Base-by-base conservation (phyloP, 2,888 invertebrate genomes). In the Macaria liturata region DNA sequence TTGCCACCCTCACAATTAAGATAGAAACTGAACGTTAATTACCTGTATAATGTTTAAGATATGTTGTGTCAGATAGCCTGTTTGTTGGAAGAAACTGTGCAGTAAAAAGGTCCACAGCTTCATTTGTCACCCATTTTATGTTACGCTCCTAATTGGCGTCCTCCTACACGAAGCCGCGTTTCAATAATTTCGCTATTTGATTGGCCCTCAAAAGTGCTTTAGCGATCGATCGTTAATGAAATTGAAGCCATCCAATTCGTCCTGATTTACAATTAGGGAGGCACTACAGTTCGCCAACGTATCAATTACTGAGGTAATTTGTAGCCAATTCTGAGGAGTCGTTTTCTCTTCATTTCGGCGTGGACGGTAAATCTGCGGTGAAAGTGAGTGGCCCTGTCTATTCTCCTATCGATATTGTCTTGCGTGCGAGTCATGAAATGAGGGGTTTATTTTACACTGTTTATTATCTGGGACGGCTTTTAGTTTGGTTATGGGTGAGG, bases 221-320 rank as follows among this genome's bases (percentile, higher is more conserved):
- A 58, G 42, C 59, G 49, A 62, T 62, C 57, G 53, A 64, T 64
- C 61, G 65, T 61, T 62, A 65, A 58, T 58, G 55, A 58, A 60
- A 60, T 60, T 62, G 58, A 64, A 65, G 62, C 65, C 58, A 62
- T 61, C 62, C 62, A 57, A 62, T 67, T 50, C 53, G 52, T 55
- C 50, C 50, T 61, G 57, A 54, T 59, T 54, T 62, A 64, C 64
- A 62, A 65, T 65, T 61, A 61, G 67, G 59, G 54, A 62, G 62
- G 58, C 57, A 64, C 59, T 60, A 60, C 57, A 54, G 56, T 56
- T 58, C 63, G 58, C 62, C 61, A 52, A 58, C 57, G 62, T 68
- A 68, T 68, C 66, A 68, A 68, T 68, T 65, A 66, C 64, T 51
- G 46, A 42, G 54, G 61, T 64, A 62, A 66, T 68, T 68, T 61